phyloP scores from a whole-genome alignment of 1,140 invertebrate genomes.

The Hypothenemus hampei region DNA sequence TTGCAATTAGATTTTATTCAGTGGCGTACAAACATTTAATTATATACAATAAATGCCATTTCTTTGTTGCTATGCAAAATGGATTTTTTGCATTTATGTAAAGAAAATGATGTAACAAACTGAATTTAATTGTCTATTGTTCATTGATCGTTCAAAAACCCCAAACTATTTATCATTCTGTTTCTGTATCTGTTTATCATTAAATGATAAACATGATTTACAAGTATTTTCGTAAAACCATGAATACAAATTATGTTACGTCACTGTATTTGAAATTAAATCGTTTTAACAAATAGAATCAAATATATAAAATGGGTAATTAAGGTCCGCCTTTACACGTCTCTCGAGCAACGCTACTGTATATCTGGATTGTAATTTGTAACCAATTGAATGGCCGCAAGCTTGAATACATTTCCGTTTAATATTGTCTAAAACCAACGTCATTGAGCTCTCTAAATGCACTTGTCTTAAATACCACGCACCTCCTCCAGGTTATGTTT shows the following conservation, averaged over 20 bases:
- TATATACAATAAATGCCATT: no score
- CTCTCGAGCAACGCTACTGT: constrained; percentile 38
- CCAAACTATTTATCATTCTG: no score
- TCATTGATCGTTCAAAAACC: no score
- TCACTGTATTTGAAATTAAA: no score
- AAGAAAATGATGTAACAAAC: no score
- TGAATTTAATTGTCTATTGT: no score
- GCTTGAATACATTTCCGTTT: constrained; percentile 44
- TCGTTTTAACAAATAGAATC: constrained; percentile 43
- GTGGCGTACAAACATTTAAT: constrained; percentile 8
- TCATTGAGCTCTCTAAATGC: constrained; percentile 24
- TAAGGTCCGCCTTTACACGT: constrained; percentile 43
- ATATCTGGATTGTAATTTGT: constrained; percentile 45
- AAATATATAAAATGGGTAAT: constrained; percentile 44
- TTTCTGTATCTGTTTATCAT: no score
- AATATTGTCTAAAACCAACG: constrained; percentile 26
- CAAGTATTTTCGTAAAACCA: no score
- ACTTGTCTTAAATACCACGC: constrained; percentile 18
- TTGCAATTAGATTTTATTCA: constrained; percentile 12
- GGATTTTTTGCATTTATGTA: no score
- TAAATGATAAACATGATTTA: no score
- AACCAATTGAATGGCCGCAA: constrained; percentile 41
- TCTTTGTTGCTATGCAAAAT: no score
- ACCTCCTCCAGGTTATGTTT: neutral
- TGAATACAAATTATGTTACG: no score